These are phyloP conservation scores for Ceratoteleas bidentatus DNA, from an alignment of 1,140 invertebrate genomes.

Conservation along the genomic window DNA sequence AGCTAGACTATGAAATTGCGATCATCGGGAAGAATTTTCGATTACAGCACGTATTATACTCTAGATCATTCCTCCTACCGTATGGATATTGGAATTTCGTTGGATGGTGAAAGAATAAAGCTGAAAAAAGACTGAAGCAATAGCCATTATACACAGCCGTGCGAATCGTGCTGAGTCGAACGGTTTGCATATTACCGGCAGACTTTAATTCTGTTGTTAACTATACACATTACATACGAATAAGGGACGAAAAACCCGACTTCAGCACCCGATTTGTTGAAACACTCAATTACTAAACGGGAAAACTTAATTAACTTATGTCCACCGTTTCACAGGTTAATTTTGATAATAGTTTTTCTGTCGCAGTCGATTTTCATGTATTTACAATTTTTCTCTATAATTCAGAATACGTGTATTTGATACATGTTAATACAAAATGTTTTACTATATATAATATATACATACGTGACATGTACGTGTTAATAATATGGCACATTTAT, in stretches of 20 bases:
- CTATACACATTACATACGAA: slow-evolving; percentile 50
- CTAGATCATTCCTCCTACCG: slow-evolving; percentile 57
- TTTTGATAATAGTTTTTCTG: neutral
- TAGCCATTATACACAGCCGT: slow-evolving; percentile 62
- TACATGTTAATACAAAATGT: no score
- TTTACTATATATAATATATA: no score
- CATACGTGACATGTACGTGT: no score
- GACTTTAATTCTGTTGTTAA: slow-evolving; percentile 60
- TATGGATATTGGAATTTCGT: slow-evolving; percentile 68
- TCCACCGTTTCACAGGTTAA: neutral
- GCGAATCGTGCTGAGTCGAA: slow-evolving; percentile 61
- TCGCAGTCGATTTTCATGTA: no score
- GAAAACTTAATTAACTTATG: slow-evolving; percentile 26
- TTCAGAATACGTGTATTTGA: no score
- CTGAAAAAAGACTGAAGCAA: slow-evolving; percentile 55
- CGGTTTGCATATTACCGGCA: slow-evolving; percentile 58
- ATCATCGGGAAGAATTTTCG: slow-evolving; percentile 65
- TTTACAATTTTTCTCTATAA: no score
- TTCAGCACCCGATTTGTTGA: slow-evolving; percentile 12
- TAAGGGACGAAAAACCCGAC: slow-evolving; percentile 25
- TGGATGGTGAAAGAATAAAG: slow-evolving; percentile 60
- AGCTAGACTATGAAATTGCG: slow-evolving; percentile 62
- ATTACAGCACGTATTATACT: slow-evolving; percentile 63
- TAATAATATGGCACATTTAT: no score
- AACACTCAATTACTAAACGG: neutral